A percentile compares a stretch with the other conserved stretches of the same genome.
Evolutionary conservation across 1,140 invertebrate species (phyloP).

Genomic region (Phthorimaea operculella): DNA sequence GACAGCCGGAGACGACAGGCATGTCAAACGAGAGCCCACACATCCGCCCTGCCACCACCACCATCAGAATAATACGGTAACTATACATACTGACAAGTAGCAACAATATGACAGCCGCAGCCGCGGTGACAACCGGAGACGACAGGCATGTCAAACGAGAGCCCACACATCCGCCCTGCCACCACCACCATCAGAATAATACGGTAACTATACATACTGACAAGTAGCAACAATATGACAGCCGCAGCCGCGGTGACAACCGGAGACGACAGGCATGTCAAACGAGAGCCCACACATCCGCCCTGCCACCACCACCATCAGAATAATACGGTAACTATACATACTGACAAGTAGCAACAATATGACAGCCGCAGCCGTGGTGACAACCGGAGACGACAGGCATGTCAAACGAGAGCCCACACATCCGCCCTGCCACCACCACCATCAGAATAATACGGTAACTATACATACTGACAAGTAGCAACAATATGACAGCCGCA

Average conservation of each 20-base stretch:
- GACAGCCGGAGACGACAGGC: constrained; percentile 22
- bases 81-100: too few relatives aligned
- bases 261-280: constrained; percentile 32
- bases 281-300: constrained; percentile 56
- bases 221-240: too few relatives aligned
- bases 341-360: too few relatives aligned
- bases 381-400: constrained; percentile 29
- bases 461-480: too few relatives aligned
- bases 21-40: constrained; percentile 58
- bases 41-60: constrained; percentile 40
- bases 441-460: too few relatives aligned
- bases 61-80: constrained; percentile 13
- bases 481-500: too few relatives aligned
- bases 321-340: too few relatives aligned
- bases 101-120: neutral
- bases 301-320: constrained; percentile 43
- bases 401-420: constrained; percentile 65
- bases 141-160: constrained; percentile 45
- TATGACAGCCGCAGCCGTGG: too few relatives aligned
- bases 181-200: constrained; percentile 32
- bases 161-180: constrained; percentile 42
- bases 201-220: too few relatives aligned
- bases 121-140: constrained; percentile 23
- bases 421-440: constrained; percentile 38
- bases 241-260: neutral